A percentile compares a stretch with the other conserved stretches of the same genome.
Evolutionary conservation across 2,797 vertebrate genomes (phyloP).

Genomic region (Amphiprion clarkii): DNA sequence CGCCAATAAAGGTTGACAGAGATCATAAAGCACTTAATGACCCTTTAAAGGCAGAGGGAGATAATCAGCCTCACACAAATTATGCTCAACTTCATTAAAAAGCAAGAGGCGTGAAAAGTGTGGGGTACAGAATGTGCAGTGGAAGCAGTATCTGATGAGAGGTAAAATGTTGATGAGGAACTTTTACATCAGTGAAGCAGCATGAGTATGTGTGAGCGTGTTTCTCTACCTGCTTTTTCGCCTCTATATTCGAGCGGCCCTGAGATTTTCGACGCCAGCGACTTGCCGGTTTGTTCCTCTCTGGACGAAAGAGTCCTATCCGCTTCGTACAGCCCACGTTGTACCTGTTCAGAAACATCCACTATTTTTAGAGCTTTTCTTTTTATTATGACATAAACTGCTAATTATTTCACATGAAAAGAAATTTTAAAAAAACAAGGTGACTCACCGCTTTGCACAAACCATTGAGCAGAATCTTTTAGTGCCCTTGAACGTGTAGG

Average conservation of each 20-base stretch:
- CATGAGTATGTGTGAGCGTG: background rate
- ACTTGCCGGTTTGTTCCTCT: constrained; percentile 88
- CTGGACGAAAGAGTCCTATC: constrained; percentile 93
- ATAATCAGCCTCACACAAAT: constrained; percentile 41
- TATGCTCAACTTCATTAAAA: constrained; percentile 47
- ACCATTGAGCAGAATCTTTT: constrained; percentile 98
- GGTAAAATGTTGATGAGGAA: constrained; percentile 18
- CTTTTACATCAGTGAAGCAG: background rate
- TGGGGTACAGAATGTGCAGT: constrained; percentile 38
- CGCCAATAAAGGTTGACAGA: constrained; percentile 45
- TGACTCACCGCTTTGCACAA: constrained; percentile 95
- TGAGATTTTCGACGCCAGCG: constrained; percentile 88
- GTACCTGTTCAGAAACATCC: constrained; percentile 85
- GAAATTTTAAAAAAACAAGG: background rate
- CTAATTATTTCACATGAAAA: background rate
- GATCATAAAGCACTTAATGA: constrained; percentile 51
- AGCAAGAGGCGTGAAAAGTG: constrained; percentile 46
- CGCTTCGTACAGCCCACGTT: constrained; percentile 96
- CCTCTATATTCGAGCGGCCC: constrained; percentile 84
- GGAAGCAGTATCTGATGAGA: constrained; percentile 33
- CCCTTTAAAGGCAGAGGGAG: constrained; percentile 48
- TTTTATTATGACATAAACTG: too few relatives aligned
- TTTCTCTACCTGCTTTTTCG: constrained; percentile 91
- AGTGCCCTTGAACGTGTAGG: constrained; percentile 97
- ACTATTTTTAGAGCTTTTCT: background rate